phyloP scores from a whole-genome alignment of 1,140 invertebrate genomes.

The Drosophila ironensis region DNA sequence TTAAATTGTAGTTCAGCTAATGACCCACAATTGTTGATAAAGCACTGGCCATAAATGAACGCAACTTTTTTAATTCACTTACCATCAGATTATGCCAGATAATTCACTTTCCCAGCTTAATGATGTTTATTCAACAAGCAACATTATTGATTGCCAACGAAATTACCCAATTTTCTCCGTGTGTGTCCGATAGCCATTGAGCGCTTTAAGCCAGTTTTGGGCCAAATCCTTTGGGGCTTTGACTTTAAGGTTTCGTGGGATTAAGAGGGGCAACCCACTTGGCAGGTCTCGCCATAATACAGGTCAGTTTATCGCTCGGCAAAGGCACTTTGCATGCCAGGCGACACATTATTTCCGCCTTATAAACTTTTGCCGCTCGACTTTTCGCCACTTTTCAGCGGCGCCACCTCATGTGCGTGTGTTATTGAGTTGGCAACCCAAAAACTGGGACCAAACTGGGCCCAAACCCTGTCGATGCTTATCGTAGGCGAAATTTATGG shows the following conservation, averaged over 20 bases:
- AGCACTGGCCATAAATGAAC: too few species aligned
- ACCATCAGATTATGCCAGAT: too few species aligned
- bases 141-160: too few species aligned
- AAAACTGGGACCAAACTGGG: constrained; percentile 6
- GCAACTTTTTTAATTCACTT: too few species aligned
- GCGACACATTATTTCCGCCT: constrained; percentile 74
- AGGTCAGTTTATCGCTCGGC: constrained; percentile 55
- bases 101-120: too few species aligned
- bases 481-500: constrained; percentile 68
- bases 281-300: constrained; percentile 17
- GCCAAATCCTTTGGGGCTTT: constrained; percentile 11
- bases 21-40: too few species aligned
- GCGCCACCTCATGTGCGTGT: constrained; percentile 31
- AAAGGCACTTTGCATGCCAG: constrained; percentile 51
- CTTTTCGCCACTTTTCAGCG: constrained; percentile 46
- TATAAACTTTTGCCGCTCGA: constrained; percentile 65
- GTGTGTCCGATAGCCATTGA: too few species aligned
- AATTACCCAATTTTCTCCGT: too few species aligned
- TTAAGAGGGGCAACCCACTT: constrained; percentile 34
- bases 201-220: neutral
- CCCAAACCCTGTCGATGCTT: constrained; percentile 56
- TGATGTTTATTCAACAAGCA: too few species aligned
- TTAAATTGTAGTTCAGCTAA: too few species aligned
- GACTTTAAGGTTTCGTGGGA: constrained; percentile 8
- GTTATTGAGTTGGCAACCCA: neutral